Evolutionary conservation across 2,888 invertebrate species (phyloP).

Genomic region (Polyploca ridens): DNA sequence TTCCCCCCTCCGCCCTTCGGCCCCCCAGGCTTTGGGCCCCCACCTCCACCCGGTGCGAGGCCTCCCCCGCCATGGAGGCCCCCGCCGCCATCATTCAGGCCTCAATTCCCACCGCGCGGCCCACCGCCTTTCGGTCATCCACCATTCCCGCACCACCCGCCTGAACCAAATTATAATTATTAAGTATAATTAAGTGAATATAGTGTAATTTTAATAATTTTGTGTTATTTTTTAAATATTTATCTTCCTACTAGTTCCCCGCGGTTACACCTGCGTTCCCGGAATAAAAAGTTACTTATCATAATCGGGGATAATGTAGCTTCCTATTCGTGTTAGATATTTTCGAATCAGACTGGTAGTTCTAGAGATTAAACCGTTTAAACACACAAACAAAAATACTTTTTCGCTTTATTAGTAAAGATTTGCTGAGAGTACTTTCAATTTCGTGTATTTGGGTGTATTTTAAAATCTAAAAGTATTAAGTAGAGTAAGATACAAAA

Average conservation of each 20-base stretch:
- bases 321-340: too few relatives aligned
- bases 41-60: constrained; percentile 80
- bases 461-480: background rate
- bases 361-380: too few relatives aligned
- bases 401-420: too few relatives aligned
- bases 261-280: too few relatives aligned
- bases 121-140: constrained; percentile 87
- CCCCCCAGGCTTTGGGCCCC: constrained; percentile 73
- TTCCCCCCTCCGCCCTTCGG: constrained; percentile 61
- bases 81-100: constrained; percentile 58
- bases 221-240: constrained; percentile 6
- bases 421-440: background rate
- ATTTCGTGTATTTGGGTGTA: background rate
- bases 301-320: too few relatives aligned
- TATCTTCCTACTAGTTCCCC: too few relatives aligned
- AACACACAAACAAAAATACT: too few relatives aligned
- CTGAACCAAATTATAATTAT: constrained; percentile 80
- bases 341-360: too few relatives aligned
- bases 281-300: too few relatives aligned
- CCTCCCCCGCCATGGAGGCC: constrained; percentile 84
- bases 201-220: background rate
- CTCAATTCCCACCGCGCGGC: constrained; percentile 63
- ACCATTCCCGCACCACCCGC: constrained; percentile 86
- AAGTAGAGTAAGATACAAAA: too few relatives aligned
- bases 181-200: constrained; percentile 47